phyloP scores from a whole-genome alignment of 2,888 invertebrate species.

The Dendrolimus houi region DNA sequence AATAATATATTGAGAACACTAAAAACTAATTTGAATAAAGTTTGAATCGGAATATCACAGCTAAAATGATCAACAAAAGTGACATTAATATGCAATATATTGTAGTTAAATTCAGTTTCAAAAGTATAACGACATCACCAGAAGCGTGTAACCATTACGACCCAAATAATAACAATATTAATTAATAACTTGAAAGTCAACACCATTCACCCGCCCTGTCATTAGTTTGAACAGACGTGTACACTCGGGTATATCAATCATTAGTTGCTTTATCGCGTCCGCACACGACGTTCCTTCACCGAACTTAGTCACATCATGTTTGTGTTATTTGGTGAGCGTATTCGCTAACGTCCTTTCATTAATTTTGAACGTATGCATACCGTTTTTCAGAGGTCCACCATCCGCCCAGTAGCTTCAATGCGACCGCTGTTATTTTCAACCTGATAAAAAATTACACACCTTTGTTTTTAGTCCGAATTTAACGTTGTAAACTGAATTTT shows the following conservation, averaged over 20 bases:
- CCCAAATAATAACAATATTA: conserved; percentile 68
- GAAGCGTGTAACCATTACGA: conserved; percentile 38
- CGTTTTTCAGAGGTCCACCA: not conserved
- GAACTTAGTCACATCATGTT: conserved; percentile 49
- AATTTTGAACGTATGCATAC: conserved; percentile 24
- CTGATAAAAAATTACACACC: conserved; percentile 55
- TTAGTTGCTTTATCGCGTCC: conserved; percentile 60
- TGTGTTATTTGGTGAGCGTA: conserved; percentile 39
- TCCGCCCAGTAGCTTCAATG: conserved; percentile 19
- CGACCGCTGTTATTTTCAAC: conserved; percentile 30
- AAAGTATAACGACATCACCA: conserved; percentile 12
- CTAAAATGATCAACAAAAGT: no score
- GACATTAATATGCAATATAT: no score
- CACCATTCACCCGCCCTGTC: conserved; percentile 67
- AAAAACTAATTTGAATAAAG: no score
- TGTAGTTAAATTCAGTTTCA: not conserved
- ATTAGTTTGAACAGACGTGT: conserved; percentile 63
- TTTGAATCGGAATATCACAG: no score
- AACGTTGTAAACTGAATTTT: conserved; percentile 51
- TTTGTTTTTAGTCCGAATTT: conserved; percentile 55
- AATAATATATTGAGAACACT: no score
- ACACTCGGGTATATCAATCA: conserved; percentile 64
- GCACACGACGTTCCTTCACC: conserved; percentile 51
- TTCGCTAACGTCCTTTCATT: conserved; percentile 28
- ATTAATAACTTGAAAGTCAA: conserved; percentile 74